These are phyloP conservation scores for Drosophila subobscura DNA, from an alignment of 1,140 invertebrate genomes.

Conservation along the genomic window DNA sequence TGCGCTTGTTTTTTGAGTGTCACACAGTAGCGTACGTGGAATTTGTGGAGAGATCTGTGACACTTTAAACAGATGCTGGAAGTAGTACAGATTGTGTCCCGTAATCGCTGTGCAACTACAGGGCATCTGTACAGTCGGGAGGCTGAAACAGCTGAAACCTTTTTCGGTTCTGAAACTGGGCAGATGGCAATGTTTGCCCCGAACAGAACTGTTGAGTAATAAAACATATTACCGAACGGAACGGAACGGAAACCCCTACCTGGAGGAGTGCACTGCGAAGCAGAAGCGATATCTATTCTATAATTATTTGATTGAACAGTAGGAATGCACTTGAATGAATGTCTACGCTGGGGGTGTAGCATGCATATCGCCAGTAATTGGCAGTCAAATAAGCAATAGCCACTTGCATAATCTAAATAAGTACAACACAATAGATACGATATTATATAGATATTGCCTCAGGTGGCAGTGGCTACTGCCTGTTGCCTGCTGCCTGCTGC, in stretches of 20 bases:
- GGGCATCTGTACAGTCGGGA: constrained; percentile 1
- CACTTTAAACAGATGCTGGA: not conserved
- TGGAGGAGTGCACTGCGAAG: too few relatives aligned
- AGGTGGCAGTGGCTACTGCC: constrained; percentile 32
- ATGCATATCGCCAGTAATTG: constrained; percentile 49
- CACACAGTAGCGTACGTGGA: too few relatives aligned
- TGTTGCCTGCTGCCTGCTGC: constrained; percentile 21
- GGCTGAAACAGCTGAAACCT: not conserved
- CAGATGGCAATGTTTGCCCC: constrained; percentile 33
- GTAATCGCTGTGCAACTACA: not conserved
- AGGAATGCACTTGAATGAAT: constrained; percentile 14
- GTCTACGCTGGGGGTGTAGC: constrained; percentile 11
- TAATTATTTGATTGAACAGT: constrained; percentile 46
- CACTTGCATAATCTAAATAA: constrained; percentile 35
- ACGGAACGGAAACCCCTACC: too few relatives aligned
- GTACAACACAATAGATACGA: constrained; percentile 5
- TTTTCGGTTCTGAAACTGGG: constrained; percentile 1
- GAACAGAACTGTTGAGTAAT: constrained; percentile 37
- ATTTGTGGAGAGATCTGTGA: not conserved
- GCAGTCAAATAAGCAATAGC: constrained; percentile 40
- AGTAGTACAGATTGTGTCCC: too few relatives aligned
- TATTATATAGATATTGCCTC: constrained; percentile 40
- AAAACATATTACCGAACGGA: constrained; percentile 11
- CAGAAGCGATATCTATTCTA: not conserved
- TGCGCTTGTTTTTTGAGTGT: constrained; percentile 14